Base-by-base conservation (phyloP, 2,888 invertebrate species). In the Phytoseiulus persimilis region DNA sequence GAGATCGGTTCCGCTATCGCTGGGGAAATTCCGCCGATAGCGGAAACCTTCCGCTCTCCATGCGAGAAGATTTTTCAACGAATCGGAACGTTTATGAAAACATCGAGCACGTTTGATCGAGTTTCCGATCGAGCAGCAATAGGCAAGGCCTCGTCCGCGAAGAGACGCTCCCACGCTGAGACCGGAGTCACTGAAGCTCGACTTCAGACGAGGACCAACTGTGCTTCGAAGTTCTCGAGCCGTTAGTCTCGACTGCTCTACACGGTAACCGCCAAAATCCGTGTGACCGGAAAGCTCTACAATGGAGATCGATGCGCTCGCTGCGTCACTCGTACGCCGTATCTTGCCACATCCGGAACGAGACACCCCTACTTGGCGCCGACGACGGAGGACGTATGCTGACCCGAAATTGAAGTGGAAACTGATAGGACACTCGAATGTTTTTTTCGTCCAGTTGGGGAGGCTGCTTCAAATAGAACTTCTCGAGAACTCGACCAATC, bases 141-240 rank as follows among this genome's bases (percentile, higher is more conserved):
- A 65, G 65, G 28, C 18, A 65, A 23, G 65, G 65, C 65, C 65
- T 65, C 65, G 65, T 18, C 65, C 65, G 65, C 65, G 14, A 28
- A 65, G 65, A 28, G 65, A 65, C 65, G 65, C 65, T 65, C 65
- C 65, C 65, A 65, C 65, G 65, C 65, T 65, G 65, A 65, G 65
- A 65, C 65, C 65, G 65, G 14, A 65, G 65, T 65, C 65, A 65
- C 23, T 65, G 65, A 23, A 65, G 65, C 65, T 65, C 65, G 65
- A 65, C 65, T 65, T 65, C 65, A 65, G 65, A 65, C 65, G 65
- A 65, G 65, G 65, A 65, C 65, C 65, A 65, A 65, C 65, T 65
- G 65, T 65, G 65, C 65, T 65, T 28, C 65, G 65, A 65, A 65
- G 14, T 2, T 65, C 65, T 65, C 65, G 65, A 28, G 18, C 11